phyloP scores from a whole-genome alignment of 2,888 invertebrate species.

The Phaonia tiefii region DNA sequence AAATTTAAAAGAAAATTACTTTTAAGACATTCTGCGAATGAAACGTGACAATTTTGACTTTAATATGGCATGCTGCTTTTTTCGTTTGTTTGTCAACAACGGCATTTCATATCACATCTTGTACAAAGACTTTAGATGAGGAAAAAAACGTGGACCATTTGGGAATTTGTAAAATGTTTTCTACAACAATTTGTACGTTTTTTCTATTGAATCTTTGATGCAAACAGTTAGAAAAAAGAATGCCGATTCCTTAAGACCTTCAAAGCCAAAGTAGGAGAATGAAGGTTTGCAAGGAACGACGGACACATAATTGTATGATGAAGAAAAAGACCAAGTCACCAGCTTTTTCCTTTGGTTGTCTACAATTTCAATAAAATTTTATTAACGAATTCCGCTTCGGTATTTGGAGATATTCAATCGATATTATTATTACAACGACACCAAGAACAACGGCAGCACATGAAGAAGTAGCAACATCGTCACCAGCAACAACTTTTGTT shows the following conservation, averaged over 20 bases:
- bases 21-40: neutral
- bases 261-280: neutral
- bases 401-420: constrained; percentile 68
- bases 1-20: constrained; percentile 27
- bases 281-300: neutral
- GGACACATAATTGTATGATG: constrained; percentile 27
- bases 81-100: constrained; percentile 59
- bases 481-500: constrained; percentile 34
- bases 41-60: constrained; percentile 43
- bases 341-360: constrained; percentile 68
- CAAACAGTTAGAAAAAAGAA: constrained; percentile 16
- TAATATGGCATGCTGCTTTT: constrained; percentile 31
- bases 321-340: constrained; percentile 48
- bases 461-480: neutral
- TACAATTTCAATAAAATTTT: constrained; percentile 76
- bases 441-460: constrained; percentile 44
- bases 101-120: constrained; percentile 53
- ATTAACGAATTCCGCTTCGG: constrained; percentile 74
- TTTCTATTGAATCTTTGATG: constrained; percentile 12
- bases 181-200: constrained; percentile 52
- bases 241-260: constrained; percentile 7
- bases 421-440: constrained; percentile 67
- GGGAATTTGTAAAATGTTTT: constrained; percentile 59
- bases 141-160: constrained; percentile 45
- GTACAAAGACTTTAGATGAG: constrained; percentile 36